Conservation (phyloP, 2,888 invertebrate species). For the Fissipunctia ypsillon region DNA sequence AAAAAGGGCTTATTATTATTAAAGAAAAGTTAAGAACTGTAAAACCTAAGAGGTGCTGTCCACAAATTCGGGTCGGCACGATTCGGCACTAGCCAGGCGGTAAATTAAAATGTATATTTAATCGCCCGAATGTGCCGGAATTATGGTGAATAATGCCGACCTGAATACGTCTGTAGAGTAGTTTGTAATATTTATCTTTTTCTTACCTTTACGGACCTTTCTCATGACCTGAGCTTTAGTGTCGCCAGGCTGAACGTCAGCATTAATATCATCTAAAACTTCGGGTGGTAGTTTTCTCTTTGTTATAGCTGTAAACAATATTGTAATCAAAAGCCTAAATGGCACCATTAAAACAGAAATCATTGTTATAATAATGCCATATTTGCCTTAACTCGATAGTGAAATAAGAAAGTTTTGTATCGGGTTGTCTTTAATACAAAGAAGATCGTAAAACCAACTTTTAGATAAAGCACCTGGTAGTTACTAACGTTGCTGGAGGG, state of each 20-base stretch:
- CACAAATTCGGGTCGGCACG: not conserved
- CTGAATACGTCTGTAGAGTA: not conserved
- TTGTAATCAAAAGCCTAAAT: not conserved
- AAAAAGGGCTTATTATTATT: too few relatives aligned
- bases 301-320: constrained; percentile 29
- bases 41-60: not conserved
- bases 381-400: not conserved
- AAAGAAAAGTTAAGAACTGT: not conserved
- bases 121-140: not conserved
- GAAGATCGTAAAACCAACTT: too few relatives aligned
- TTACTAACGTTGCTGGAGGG: too few relatives aligned
- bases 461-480: too few relatives aligned
- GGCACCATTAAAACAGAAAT: not conserved
- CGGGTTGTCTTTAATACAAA: not conserved
- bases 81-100: too few relatives aligned
- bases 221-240: not conserved
- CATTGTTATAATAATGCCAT: too few relatives aligned
- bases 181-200: not conserved
- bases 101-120: not conserved
- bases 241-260: constrained; percentile 2
- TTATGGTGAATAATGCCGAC: not conserved
- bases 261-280: constrained; percentile 44
- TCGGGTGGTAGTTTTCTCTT: constrained; percentile 24
- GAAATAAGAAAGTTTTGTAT: not conserved
- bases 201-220: constrained; percentile 28